Evolutionary conservation across 2,113 vertebrate genomes (phyloP).

Genomic region (Aspidoscelis tigris): DNA sequence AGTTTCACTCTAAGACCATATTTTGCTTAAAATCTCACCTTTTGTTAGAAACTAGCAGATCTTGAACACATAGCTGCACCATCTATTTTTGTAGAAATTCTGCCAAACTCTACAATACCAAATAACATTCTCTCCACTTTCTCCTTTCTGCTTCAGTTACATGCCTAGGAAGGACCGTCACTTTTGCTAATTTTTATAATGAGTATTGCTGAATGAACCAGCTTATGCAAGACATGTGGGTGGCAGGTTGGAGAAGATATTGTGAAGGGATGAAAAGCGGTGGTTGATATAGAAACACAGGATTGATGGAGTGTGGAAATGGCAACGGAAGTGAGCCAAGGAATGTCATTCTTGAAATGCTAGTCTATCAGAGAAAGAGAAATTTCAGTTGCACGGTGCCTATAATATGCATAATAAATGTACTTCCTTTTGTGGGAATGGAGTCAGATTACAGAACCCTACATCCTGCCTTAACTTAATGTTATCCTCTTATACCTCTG

Average conservation of each 20-base stretch:
- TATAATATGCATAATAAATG: neutral
- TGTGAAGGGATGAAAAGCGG: neutral
- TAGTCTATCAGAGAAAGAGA: neutral
- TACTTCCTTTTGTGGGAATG: neutral
- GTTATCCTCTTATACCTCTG: neutral
- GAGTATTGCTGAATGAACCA: neutral
- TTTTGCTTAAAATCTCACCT: neutral
- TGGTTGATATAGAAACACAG: conserved; percentile 11
- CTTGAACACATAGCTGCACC: conserved; percentile 11
- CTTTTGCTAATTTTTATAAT: neutral
- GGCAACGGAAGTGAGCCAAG: neutral
- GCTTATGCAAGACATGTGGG: neutral
- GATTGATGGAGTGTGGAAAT: conserved; percentile 17
- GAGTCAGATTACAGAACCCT: neutral
- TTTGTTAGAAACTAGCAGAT: conserved; percentile 15
- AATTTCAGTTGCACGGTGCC: neutral
- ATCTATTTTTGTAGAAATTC: conserved; percentile 20
- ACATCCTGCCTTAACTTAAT: neutral
- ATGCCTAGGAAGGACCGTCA: conserved; percentile 11
- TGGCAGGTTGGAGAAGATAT: conserved; percentile 37
- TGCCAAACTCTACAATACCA: neutral
- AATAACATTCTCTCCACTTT: neutral
- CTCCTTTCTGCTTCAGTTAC: neutral
- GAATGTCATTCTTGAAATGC: conserved; percentile 4
- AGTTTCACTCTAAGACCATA: neutral